Evolutionary conservation across 2,888 invertebrate genomes (phyloP).

Genomic region (Harpagoxenus sublaevis): DNA sequence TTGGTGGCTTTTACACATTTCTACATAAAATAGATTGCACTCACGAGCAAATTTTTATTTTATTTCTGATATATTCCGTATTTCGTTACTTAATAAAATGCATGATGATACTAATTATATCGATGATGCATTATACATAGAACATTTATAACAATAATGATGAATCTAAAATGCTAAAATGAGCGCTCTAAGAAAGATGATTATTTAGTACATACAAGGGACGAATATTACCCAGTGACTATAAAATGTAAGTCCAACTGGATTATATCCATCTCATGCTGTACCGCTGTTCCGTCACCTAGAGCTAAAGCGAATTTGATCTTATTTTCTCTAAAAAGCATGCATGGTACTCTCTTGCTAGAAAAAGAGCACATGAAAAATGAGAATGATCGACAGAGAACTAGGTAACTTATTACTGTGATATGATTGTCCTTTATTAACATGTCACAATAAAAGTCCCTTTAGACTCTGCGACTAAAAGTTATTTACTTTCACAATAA

Average conservation of each 20-base stretch:
- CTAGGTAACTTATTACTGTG: constrained; percentile 86
- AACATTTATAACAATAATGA: background rate
- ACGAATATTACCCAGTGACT: constrained; percentile 85
- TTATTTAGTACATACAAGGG: constrained; percentile 76
- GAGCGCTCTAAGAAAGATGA: constrained; percentile 63
- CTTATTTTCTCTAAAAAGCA: background rate
- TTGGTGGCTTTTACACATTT: constrained; percentile 85
- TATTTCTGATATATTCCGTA: background rate
- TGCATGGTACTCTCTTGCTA: background rate
- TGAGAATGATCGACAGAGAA: constrained; percentile 73
- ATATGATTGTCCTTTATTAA: constrained; percentile 80
- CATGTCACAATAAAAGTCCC: constrained; percentile 85
- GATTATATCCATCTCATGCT: constrained; percentile 80
- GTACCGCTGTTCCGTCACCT: constrained; percentile 69
- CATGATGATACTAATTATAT: background rate
- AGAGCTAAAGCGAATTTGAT: background rate
- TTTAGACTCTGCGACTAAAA: constrained; percentile 77
- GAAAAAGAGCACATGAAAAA: constrained; percentile 38
- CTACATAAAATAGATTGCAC: constrained; percentile 6
- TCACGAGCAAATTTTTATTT: background rate
- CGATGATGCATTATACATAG: background rate
- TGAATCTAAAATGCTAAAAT: background rate
- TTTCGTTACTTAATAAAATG: background rate
- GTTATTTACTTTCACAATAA: constrained; percentile 57
- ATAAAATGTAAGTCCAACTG: constrained; percentile 76